Evolutionary conservation across 2,113 vertebrate genomes (phyloP).

Genomic region (Reinhardtius hippoglossoides): DNA sequence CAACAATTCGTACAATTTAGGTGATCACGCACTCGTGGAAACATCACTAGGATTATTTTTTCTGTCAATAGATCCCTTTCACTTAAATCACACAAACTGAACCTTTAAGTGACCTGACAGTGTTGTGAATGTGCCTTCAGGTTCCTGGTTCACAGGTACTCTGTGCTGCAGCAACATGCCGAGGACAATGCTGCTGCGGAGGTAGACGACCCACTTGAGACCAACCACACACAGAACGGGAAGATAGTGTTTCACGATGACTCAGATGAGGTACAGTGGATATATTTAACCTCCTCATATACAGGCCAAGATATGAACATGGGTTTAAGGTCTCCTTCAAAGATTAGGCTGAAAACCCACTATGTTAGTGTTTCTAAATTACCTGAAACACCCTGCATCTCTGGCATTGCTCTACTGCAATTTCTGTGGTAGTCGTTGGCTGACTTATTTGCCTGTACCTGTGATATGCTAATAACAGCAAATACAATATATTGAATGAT

Average conservation of each 20-base stretch:
- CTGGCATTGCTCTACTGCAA: no score
- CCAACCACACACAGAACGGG: constrained; percentile 68
- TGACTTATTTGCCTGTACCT: no score
- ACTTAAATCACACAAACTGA: no score
- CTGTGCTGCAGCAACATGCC: constrained; percentile 88
- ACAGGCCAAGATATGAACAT: background rate
- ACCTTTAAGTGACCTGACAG: background rate
- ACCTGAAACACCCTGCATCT: background rate
- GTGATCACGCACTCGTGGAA: no score
- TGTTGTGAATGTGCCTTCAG: constrained; percentile 67
- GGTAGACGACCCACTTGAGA: constrained; percentile 83
- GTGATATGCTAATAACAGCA: no score
- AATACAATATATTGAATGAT: no score
- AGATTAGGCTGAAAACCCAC: background rate
- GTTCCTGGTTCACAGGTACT: constrained; percentile 95
- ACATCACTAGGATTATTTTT: no score
- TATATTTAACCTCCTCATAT: background rate
- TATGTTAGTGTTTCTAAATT: background rate
- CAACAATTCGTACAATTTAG: no score
- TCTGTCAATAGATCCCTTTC: no score
- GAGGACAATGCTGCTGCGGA: constrained; percentile 85
- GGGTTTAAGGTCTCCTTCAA: background rate
- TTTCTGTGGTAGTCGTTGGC: no score
- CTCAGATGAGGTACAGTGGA: constrained; percentile 89
- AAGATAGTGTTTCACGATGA: constrained; percentile 90